Evolutionary conservation across 1,140 invertebrate species (phyloP), one percentile per base, ranked within the genome.

Genomic region (Lepidurus apus): DNA sequence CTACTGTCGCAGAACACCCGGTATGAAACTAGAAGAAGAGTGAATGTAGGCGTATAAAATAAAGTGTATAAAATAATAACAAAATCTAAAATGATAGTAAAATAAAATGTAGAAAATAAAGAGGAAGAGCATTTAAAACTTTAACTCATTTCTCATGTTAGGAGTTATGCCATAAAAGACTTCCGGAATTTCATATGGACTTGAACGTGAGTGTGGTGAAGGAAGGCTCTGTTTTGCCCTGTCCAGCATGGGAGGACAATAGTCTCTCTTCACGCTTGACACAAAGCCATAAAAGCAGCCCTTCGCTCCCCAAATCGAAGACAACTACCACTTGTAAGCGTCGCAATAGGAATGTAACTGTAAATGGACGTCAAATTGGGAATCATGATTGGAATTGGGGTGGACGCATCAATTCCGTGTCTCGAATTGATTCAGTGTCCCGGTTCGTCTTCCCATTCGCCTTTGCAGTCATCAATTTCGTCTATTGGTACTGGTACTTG

Each of bases 401-500:
- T 53, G 42, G 80, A 45, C 80, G 84, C 74, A 79, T 84, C 82
- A 94, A 94, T 83, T 93, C 91, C 7, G 92, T 94, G 1, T 93
- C 92, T 26, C 92, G 93, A 85, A 92, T 93, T 74, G 92, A 94
- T 84, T 87, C 90, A 10, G 89, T 90, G 11, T 93, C 92, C 24
- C 85, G 93, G 17, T 86, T 93, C 42, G 88, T 93, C 42, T 94
- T 94, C 83, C 93, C 93, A 1, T 80, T 93, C 47, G 87, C 91
- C 43, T 94, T 93, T 82, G 83, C 93, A 5, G 87, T 90, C 26
- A 92, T 94, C 78, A 94, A 94, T 84, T 84, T 92, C 73, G 91
- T 92, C 84, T 94, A 94, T 82, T 93, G 92, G 92, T 91, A 89
- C 81, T 89, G 89, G 1, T 93, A 93, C 83, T 85, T 93, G 42